Evolutionary conservation across 2,888 invertebrate species (phyloP).

Genomic region (Phyllotreta striolata): DNA sequence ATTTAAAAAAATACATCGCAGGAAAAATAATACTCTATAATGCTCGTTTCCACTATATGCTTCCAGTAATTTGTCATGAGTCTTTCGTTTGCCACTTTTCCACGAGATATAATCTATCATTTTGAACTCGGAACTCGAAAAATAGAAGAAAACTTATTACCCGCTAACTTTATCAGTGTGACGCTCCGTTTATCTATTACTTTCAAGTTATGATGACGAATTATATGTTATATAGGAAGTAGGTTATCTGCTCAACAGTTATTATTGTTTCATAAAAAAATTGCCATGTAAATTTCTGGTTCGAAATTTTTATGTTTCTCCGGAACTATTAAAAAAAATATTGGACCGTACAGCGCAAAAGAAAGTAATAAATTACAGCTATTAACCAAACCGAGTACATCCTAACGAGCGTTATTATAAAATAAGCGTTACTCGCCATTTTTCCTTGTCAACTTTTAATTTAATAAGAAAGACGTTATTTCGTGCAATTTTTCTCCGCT

Average conservation of each 20-base stretch:
- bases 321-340: not conserved
- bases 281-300: too few species aligned
- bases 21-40: conserved; percentile 22
- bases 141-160: conserved; percentile 16
- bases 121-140: conserved; percentile 1
- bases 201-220: too few species aligned
- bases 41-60: conserved; percentile 27
- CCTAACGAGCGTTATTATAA: too few species aligned
- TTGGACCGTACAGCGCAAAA: not conserved
- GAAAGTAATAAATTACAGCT: not conserved
- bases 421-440: not conserved
- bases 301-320: too few species aligned
- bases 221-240: not conserved
- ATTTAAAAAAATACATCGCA: conserved; percentile 18
- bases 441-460: conserved; percentile 8
- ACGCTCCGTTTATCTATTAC: not conserved
- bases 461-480: conserved; percentile 7
- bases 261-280: too few species aligned
- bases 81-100: conserved; percentile 24
- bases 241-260: conserved; percentile 1
- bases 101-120: conserved; percentile 25
- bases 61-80: conserved; percentile 25
- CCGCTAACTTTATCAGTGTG: conserved; percentile 14
- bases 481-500: conserved; percentile 4
- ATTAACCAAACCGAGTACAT: not conserved